Evolutionary conservation across 1,140 invertebrate species (phyloP), one percentile per base, ranked within the genome.

Genomic region (Neuroterus valhalla): DNA sequence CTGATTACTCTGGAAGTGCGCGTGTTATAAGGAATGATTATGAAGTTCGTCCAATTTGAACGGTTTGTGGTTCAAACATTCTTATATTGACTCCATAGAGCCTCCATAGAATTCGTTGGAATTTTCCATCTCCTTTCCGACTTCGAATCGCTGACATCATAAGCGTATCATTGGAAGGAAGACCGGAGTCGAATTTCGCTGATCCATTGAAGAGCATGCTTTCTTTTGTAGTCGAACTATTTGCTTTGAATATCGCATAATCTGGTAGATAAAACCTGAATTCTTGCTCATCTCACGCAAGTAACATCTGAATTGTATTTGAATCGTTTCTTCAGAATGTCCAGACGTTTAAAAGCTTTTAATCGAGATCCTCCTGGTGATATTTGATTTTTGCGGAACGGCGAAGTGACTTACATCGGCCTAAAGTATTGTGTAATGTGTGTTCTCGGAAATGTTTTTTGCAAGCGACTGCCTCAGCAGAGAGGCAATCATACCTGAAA

Each of bases 221-320:
- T n/a, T n/a, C n/a, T n/a, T n/a, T n/a, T n/a, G n/a, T 89, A 77
- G 90, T 89, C 17, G 75, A 71, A 12, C 90, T 84, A 69, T 90
- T 89, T 0, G 84, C 86, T 4, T 80, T 82, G 21, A 88, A 68
- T 3, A 82, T 86, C 1, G 50, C 62, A 43, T 78, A 74, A 50
- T 77, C 75, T 5, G 78, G 75, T 15, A 79, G n/a, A 23, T 79
- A 78, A 70, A 66, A 75, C n/a, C 66, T 70, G 12, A 17, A 69
- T 43, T 68, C 17, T 11, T 43, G 11, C 12, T 72, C 43, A 1
- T 69, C 44, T 42, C 8, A 11, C 12, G n/a, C 70, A 17, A 6
- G 4, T 1, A 52, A 50, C 81, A 83, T 48, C 50, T 46, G 76
- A 69, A 44, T 77, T 46, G 48, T 71, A 43, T 14, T 68, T 21